Percentiles rank a stretch among this genome's conserved stretches.
Evolutionary conservation across 2,888 invertebrate genomes (phyloP).

Genomic region (Agrotis puta): DNA sequence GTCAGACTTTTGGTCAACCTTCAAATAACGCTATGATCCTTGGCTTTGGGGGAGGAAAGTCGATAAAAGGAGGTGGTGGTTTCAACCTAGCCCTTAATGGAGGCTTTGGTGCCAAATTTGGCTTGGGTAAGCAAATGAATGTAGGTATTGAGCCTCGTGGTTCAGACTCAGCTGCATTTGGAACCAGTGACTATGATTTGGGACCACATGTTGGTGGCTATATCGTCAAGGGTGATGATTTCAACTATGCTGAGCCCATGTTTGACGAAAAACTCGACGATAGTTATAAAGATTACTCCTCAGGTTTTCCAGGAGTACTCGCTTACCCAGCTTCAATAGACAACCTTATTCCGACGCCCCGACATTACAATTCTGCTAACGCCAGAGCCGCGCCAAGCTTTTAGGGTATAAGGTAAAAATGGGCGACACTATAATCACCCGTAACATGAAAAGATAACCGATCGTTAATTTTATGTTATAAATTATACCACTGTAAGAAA

Average conservation of each 20-base stretch:
- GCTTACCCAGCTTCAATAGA: not conserved
- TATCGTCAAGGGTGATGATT: not conserved
- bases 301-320: slow-evolving; percentile 10
- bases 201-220: not conserved
- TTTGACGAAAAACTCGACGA: slow-evolving; percentile 12
- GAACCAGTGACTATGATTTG: too few species aligned
- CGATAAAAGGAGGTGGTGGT: not conserved
- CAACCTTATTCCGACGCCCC: not conserved
- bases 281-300: not conserved
- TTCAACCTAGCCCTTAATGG: not conserved
- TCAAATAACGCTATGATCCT: not conserved
- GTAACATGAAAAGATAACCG: not conserved
- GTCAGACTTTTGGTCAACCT: not conserved
- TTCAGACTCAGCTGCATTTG: too few species aligned
- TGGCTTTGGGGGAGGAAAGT: not conserved
- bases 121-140: not conserved
- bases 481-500: not conserved
- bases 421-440: not conserved
- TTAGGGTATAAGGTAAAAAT: not conserved
- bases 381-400: not conserved
- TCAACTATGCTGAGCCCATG: slow-evolving; percentile 4
- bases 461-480: not conserved
- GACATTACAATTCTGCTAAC: not conserved
- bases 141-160: too few species aligned
- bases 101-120: not conserved